These are phyloP conservation scores for Brachypterus glaber DNA, from an alignment of 2,888 invertebrate genomes.

Conservation along the genomic window DNA sequence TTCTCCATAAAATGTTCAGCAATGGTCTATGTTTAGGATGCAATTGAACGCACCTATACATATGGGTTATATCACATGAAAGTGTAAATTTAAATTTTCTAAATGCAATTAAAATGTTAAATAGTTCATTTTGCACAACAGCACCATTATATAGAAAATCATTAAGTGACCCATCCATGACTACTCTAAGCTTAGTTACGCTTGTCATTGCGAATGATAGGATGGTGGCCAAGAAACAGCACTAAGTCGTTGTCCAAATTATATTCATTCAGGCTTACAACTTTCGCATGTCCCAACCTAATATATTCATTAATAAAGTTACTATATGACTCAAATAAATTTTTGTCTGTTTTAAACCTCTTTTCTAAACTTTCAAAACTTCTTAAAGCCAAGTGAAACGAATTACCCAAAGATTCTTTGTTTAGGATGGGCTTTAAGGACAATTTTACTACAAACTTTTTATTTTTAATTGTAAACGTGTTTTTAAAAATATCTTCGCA, in stretches of 20 bases:
- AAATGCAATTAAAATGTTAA: constrained; percentile 15
- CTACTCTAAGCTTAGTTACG: constrained; percentile 15
- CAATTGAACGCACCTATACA: constrained; percentile 13
- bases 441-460: constrained; percentile 10
- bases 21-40: constrained; percentile 8
- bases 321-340: constrained; percentile 10
- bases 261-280: neutral
- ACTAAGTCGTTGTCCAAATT: neutral
- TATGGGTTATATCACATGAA: constrained; percentile 15
- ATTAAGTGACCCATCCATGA: constrained; percentile 18
- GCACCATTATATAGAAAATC: constrained; percentile 13
- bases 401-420: constrained; percentile 9
- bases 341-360: constrained; percentile 7
- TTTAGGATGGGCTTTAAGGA: constrained; percentile 7
- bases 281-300: constrained; percentile 10
- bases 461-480: too few relatives aligned
- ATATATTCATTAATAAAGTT: constrained; percentile 15
- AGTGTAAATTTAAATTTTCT: constrained; percentile 13
- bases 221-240: constrained; percentile 16
- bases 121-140: constrained; percentile 14
- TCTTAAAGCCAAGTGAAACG: constrained; percentile 9
- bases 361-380: constrained; percentile 11
- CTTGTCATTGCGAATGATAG: constrained; percentile 14
- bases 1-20: constrained; percentile 16
- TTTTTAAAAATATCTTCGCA: too few relatives aligned